Conservation (phyloP, 2,113 vertebrate genomes). For the Malaclemys terrapin region DNA sequence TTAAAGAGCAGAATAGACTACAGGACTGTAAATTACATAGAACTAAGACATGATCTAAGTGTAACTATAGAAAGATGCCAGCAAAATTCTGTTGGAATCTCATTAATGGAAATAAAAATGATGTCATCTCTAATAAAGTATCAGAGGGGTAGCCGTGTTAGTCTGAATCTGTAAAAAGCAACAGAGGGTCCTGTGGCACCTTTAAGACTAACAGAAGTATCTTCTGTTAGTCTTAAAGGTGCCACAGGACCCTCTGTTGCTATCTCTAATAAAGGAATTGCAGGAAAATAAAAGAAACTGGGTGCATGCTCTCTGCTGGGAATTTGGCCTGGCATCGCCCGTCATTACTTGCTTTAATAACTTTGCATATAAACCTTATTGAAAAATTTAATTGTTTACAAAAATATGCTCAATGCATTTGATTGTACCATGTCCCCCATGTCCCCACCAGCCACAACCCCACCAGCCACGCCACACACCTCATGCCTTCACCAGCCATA, state of each 20-base stretch:
- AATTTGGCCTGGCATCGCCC: neutral
- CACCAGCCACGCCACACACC: neutral
- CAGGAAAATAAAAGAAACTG: neutral
- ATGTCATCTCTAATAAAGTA: neutral
- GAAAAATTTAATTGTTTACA: neutral
- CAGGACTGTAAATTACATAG: no score
- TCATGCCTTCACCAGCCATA: neutral
- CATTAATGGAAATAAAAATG: neutral
- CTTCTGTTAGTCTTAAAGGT: no score
- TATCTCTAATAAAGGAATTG: neutral
- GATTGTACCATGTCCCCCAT: neutral
- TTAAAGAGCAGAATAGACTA: no score
- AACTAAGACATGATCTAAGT: no score
- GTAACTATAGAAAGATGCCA: neutral
- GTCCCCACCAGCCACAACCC: neutral
- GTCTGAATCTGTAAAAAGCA: no score
- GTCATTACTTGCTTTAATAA: neutral
- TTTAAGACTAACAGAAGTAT: no score
- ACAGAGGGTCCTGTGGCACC: no score
- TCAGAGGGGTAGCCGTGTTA: no score
- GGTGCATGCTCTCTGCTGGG: neutral
- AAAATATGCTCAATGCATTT: no score
- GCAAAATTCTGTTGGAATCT: neutral
- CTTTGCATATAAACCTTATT: neutral
- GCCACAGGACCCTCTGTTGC: no score